Base-by-base conservation (phyloP, 2,797 vertebrate species). In the Hemibagrus guttatus region DNA sequence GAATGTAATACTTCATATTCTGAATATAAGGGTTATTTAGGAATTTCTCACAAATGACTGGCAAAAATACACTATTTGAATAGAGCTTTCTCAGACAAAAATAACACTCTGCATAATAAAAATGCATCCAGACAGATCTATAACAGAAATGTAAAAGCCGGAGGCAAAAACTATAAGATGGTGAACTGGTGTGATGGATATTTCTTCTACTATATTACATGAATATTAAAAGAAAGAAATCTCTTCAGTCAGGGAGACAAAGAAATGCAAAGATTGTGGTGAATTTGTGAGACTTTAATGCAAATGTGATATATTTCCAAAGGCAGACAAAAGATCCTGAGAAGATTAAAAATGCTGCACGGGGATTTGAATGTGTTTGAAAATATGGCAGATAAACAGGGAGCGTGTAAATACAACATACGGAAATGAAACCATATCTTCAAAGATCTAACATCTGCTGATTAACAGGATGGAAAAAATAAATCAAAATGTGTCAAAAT, bases 141-240 rank as follows among this genome's bases (percentile, higher is more conserved):
- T 56, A 54, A 87, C 31, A 59, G 71, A 84, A 85, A 82, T 88
- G 56, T 85, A 58, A 74, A 59, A 64, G 72, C 80, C 84, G 85
- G 74, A 82, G 88, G 84, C 46, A 86, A 89, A 81, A 42, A 81
- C 78, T 85, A 88, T 86, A 85, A 88, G 87, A 35, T 74, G 66
- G 87, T 89, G 86, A 86, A 81, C 31, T 64, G 72, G 66, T 81
- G 79, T 88, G 83, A 91, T 86, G 83, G 79, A 87, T 88, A 86
- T 89, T 89, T 72, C 85, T 68, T 52, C 75, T 89, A 14, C 84
- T 71, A 76, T 81, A 79, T 86, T 74, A 86, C 63, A 59, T 76
- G 82, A 87, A 85, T 84, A 87, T 52, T 74, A 66, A 61, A 56
- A 52, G 66, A 66, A 69, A 88, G 89, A 59, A n/a, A 59, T 28